These are phyloP conservation scores for Intellagama lesueurii DNA, from an alignment of 2,797 vertebrate species.

Conservation along the genomic window DNA sequence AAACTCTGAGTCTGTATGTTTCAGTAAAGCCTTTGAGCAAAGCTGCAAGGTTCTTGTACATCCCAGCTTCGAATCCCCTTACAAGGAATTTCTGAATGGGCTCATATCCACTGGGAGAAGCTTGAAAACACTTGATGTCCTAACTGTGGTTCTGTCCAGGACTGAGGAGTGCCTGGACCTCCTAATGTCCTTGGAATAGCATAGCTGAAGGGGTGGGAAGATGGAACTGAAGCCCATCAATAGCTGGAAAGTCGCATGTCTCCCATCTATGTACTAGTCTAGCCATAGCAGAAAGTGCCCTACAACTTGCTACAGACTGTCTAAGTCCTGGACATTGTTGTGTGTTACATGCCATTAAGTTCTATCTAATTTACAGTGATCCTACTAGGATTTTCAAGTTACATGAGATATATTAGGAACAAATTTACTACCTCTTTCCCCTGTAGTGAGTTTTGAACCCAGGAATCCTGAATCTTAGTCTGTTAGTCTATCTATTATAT, in stretches of 20 bases:
- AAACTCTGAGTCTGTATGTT: too few relatives aligned
- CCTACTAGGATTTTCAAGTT: too few relatives aligned
- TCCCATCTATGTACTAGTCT: background rate
- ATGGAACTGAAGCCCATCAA: background rate
- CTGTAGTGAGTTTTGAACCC: too few relatives aligned
- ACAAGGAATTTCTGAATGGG: background rate
- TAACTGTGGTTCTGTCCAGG: too few relatives aligned
- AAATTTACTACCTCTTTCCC: background rate
- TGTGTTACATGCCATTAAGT: too few relatives aligned
- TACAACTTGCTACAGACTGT: too few relatives aligned
- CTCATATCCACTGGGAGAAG: background rate
- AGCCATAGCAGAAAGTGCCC: too few relatives aligned
- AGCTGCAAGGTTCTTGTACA: background rate
- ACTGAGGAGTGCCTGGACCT: background rate
- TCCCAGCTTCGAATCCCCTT: background rate
- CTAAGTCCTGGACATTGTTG: background rate
- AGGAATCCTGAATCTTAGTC: too few relatives aligned
- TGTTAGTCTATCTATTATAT: too few relatives aligned
- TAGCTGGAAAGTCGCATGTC: background rate
- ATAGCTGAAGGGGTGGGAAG: background rate
- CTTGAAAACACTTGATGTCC: too few relatives aligned
- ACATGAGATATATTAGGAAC: background rate
- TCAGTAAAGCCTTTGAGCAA: too few relatives aligned
- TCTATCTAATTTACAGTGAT: too few relatives aligned
- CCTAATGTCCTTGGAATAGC: background rate